Base-by-base conservation (phyloP, 2,113 vertebrate genomes). In the Chelonoidis abingdonii region DNA sequence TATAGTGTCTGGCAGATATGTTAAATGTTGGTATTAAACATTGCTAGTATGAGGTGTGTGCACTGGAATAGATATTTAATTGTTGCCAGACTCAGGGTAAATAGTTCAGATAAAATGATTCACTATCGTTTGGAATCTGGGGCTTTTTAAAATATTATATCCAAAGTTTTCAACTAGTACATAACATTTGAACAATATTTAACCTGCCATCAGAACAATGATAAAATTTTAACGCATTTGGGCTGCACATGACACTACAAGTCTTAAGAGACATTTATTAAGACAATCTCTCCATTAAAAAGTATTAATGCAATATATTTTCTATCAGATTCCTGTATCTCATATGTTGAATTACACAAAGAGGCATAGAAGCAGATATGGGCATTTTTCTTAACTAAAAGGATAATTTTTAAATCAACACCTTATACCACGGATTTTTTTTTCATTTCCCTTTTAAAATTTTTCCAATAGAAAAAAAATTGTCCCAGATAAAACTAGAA, bases 1-100 rank as follows among this genome's bases (percentile, higher is more conserved):
- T 95, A 97, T 95, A 92, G 94, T 56, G 95, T 95, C 97, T 98
- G 97, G 92, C 94, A 72, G 52, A 97, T 97, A 97, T 92, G 94
- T 96, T 95, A 96, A 95, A 97, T 93, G 93, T 92, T 95, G 89
- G 87, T 88, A 96, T 97, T 92, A 97, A 95, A 95, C 92, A 96
- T 95, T 93, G 93, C 84, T 92, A 80, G 90, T 79, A 83, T 3
- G 79, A 94, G 65, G 52, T 95, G 90, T 83, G 81, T 24, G 44
- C 52, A 86, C 53, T 91, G 84, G 83, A 89, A 85, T 14, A 83
- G 65, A 78, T 87, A 90, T 93, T 78, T 80, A 80, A 92, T 65
- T 78, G 87, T 93, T 94, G 86, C 83, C 95, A 95, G 86, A 29
- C 89, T 97, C 88, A 62, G 69, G 87, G 90, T 96, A 87, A 88